Evolutionary conservation across 2,113 vertebrate genomes (phyloP).

Genomic region (Spizaetus ornatus): DNA sequence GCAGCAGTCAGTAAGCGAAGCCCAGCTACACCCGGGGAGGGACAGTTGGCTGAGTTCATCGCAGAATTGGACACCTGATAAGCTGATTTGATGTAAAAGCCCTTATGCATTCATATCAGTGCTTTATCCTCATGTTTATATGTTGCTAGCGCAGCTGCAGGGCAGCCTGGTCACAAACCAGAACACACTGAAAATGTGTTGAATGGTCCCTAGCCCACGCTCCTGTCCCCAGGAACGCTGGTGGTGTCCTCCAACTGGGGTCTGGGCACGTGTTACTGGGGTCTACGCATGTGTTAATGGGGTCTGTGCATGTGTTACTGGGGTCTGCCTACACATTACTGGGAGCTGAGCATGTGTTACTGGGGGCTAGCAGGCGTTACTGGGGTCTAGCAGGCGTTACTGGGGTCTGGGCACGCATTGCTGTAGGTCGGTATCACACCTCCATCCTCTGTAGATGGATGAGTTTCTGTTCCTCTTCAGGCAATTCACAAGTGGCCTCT

Average conservation of each 20-base stretch:
- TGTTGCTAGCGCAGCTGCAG: background rate
- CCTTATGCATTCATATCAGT: fast-evolving
- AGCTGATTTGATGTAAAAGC: background rate
- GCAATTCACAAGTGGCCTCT: background rate
- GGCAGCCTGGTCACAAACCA: background rate
- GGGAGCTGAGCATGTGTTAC: background rate
- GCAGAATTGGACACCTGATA: fast-evolving
- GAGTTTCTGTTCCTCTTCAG: background rate
- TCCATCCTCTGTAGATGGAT: background rate
- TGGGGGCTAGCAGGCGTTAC: background rate
- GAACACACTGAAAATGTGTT: background rate
- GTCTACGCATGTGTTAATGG: fast-evolving
- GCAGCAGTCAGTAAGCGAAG: background rate
- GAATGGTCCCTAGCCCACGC: background rate
- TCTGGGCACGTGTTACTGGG: background rate
- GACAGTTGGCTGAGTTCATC: background rate
- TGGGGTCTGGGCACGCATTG: fast-evolving
- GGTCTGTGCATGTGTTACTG: fast-evolving
- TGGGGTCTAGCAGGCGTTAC: background rate
- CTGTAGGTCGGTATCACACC: background rate
- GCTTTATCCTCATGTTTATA: fast-evolving
- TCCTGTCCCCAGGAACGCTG: background rate
- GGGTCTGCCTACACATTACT: background rate
- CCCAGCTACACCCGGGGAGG: background rate
- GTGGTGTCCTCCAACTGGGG: background rate